Evolutionary conservation across 2,888 invertebrate genomes (phyloP).

Genomic region (Athetis lepigone): DNA sequence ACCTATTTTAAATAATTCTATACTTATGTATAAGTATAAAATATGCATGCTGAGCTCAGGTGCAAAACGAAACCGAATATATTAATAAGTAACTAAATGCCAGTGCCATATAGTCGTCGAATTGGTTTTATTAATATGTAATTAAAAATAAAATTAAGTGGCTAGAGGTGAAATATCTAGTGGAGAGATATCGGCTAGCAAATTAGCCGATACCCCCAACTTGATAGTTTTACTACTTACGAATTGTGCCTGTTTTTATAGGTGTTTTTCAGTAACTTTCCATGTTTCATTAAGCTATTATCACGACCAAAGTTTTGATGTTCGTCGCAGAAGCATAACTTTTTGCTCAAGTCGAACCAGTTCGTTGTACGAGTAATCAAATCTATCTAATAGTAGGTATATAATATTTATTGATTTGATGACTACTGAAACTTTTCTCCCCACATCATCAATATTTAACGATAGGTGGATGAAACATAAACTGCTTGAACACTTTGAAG

Average conservation of each 20-base stretch:
- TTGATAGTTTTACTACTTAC: neutral
- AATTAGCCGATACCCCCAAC: neutral
- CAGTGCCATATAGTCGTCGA: slow-evolving; percentile 9
- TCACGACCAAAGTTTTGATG: neutral
- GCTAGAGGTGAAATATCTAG: no score
- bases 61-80: slow-evolving; percentile 36
- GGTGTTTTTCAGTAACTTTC: no score
- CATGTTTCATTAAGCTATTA: neutral
- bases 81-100: slow-evolving; percentile 36
- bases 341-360: neutral
- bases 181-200: no score
- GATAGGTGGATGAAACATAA: no score
- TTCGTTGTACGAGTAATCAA: no score
- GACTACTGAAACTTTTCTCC: neutral
- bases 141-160: no score
- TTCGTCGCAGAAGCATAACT: neutral
- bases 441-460: neutral
- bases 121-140: slow-evolving; percentile 21
- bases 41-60: slow-evolving; percentile 24
- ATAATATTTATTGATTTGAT: neutral
- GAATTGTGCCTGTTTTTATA: no score
- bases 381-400: no score
- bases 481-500: no score
- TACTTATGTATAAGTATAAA: slow-evolving; percentile 17
- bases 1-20: slow-evolving; percentile 1